phyloP scores from a whole-genome alignment of 1,140 invertebrate species.

The Drosophila ananassae region DNA sequence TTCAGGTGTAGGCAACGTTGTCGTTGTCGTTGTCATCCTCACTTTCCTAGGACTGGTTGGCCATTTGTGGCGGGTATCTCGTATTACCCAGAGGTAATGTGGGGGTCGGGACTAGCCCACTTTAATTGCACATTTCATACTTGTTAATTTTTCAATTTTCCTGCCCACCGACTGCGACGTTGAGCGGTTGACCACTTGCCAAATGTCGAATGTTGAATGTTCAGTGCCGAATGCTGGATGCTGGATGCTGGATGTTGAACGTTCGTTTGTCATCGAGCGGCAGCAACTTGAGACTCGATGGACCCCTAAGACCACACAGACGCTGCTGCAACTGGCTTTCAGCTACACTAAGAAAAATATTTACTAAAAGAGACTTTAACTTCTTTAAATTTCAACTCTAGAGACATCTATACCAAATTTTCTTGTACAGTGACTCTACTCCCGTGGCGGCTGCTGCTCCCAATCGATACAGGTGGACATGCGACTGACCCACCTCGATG shows the following conservation, averaged over 20 bases:
- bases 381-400: too few species aligned
- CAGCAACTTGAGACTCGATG: constrained; percentile 27
- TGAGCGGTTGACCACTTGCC: constrained; percentile 64
- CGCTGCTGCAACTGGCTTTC: constrained; percentile 24
- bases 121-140: constrained; percentile 82
- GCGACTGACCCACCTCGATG: constrained; percentile 71
- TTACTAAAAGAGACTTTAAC: not conserved
- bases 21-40: constrained; percentile 60
- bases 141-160: constrained; percentile 83
- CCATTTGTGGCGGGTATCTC: constrained; percentile 13
- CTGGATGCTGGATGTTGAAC: constrained; percentile 35
- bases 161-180: constrained; percentile 63
- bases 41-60: constrained; percentile 32
- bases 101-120: constrained; percentile 46
- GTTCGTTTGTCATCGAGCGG: constrained; percentile 55
- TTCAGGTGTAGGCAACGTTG: constrained; percentile 69
- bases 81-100: constrained; percentile 56
- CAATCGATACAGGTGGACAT: constrained; percentile 77
- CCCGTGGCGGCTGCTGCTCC: constrained; percentile 48
- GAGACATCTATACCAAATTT: too few species aligned
- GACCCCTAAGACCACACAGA: constrained; percentile 51
- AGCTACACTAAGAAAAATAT: constrained; percentile 9
- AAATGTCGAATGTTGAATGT: constrained; percentile 67
- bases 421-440: constrained; percentile 6
- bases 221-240: constrained; percentile 11